phyloP scores from a whole-genome alignment of 2,888 invertebrate species.

The Athalia rosae region DNA sequence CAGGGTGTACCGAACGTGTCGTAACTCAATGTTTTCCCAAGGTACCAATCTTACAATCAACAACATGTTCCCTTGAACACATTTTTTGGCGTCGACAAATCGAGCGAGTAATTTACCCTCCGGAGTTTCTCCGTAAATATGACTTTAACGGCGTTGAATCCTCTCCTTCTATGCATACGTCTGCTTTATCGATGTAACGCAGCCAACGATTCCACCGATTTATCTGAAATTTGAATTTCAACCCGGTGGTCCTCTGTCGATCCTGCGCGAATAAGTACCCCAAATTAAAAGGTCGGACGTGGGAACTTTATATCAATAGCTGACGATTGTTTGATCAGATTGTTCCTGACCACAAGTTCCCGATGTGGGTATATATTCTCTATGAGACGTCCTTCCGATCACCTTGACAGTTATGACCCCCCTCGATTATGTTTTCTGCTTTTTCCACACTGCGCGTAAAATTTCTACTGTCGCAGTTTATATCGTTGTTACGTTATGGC shows the following conservation, averaged over 20 bases:
- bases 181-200: neutral
- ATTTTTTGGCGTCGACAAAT: slow-evolving; percentile 28
- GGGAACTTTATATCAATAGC: too few relatives aligned
- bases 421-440: neutral
- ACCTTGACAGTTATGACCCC: slow-evolving; percentile 1
- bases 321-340: neutral
- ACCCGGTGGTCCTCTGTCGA: too few relatives aligned
- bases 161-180: neutral
- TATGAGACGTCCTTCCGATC: slow-evolving; percentile 12
- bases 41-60: neutral
- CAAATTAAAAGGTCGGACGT: too few relatives aligned
- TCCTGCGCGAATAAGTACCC: too few relatives aligned
- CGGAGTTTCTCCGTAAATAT: neutral
- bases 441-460: neutral
- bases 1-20: slow-evolving; percentile 10
- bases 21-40: slow-evolving; percentile 8
- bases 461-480: too few relatives aligned
- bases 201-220: neutral
- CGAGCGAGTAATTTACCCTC: neutral
- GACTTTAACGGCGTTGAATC: neutral
- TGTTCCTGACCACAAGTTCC: neutral
- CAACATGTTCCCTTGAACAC: neutral
- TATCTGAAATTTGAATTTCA: neutral
- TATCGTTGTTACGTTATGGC: too few relatives aligned
- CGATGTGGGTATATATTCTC: neutral